phyloP scores from a whole-genome alignment of 2,797 vertebrate species.

The Argentina silus region DNA sequence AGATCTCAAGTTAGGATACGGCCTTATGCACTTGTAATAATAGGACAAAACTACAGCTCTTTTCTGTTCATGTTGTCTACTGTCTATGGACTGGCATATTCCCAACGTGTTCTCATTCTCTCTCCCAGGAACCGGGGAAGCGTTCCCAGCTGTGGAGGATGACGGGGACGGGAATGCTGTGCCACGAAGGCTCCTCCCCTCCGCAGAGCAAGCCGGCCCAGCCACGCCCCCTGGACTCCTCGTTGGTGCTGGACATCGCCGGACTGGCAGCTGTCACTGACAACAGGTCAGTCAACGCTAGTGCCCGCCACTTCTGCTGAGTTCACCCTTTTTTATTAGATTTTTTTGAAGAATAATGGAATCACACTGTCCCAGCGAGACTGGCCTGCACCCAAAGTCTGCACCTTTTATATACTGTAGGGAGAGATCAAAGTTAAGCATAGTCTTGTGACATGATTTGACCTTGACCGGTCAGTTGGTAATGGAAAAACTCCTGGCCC shows the following conservation, averaged over 20 bases:
- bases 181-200: conserved; percentile 95
- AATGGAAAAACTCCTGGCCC: too few relatives aligned
- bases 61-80: too few relatives aligned
- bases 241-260: conserved; percentile 92
- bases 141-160: conserved; percentile 98
- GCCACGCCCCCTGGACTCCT: conserved; percentile 82
- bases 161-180: conserved; percentile 88
- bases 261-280: conserved; percentile 94
- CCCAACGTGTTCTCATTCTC: background rate
- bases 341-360: too few relatives aligned
- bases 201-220: conserved; percentile 89
- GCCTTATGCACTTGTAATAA: too few relatives aligned
- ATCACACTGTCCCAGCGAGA: too few relatives aligned
- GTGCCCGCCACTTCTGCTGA: background rate
- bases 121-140: conserved; percentile 91
- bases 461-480: too few relatives aligned
- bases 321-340: background rate
- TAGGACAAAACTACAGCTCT: too few relatives aligned
- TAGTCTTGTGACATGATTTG: background rate
- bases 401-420: too few relatives aligned
- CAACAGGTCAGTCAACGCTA: conserved; percentile 82
- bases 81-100: too few relatives aligned
- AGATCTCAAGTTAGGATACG: too few relatives aligned
- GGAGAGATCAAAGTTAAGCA: background rate
- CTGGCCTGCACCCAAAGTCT: too few relatives aligned